Evolutionary conservation across 2,888 invertebrate genomes (phyloP).

Genomic region (Balanococcus diminutus): DNA sequence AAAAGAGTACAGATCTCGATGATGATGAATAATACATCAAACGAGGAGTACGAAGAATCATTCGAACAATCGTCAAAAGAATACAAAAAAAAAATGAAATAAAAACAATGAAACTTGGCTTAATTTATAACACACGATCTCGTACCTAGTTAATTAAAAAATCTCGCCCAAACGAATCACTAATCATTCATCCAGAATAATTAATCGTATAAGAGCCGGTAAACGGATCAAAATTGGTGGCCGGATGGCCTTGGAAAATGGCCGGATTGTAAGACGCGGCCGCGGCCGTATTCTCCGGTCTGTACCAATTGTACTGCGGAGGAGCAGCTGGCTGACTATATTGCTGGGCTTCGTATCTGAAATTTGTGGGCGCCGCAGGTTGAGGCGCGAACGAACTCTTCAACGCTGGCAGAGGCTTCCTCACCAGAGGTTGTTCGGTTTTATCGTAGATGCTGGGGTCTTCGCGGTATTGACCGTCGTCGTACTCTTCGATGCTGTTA

Average conservation of each 20-base stretch:
- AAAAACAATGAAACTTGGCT: too few relatives aligned
- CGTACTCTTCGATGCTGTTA: conserved; percentile 67
- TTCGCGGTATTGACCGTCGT: conserved; percentile 85
- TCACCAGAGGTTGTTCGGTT: conserved; percentile 62
- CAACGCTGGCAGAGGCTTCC: too few relatives aligned
- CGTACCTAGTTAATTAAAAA: background rate
- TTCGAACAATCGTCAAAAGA: too few relatives aligned
- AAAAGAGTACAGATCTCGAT: too few relatives aligned
- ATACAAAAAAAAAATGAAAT: background rate
- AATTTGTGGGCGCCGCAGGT: conserved; percentile 58
- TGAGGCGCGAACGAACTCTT: conserved; percentile 59
- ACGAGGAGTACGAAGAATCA: too few relatives aligned
- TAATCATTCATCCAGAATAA: conserved; percentile 67
- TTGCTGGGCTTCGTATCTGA: conserved; percentile 56
- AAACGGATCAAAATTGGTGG: conserved; percentile 74
- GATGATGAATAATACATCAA: too few relatives aligned
- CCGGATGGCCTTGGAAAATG: conserved; percentile 70
- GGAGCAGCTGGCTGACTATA: background rate
- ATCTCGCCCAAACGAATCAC: background rate
- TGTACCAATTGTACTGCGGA: conserved; percentile 56
- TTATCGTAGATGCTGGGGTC: conserved; percentile 80
- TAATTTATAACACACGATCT: too few relatives aligned
- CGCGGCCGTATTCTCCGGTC: conserved; percentile 56
- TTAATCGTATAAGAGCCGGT: conserved; percentile 80
- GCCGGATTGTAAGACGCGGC: conserved; percentile 13